phyloP scores from a whole-genome alignment of 2,888 invertebrate species.

The Hecatera dysodea region DNA sequence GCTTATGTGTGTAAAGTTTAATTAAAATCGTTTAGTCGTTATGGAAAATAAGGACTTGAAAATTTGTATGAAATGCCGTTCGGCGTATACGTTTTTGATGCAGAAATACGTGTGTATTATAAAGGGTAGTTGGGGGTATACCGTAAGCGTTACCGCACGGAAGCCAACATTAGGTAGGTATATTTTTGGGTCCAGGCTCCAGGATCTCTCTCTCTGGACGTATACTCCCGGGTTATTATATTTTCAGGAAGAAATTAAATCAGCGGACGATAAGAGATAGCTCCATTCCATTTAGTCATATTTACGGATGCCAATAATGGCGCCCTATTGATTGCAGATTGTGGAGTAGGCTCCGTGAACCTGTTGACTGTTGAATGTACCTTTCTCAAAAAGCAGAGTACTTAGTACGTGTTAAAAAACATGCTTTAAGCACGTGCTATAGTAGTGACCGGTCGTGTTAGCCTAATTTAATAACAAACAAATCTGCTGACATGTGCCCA shows the following conservation, averaged over 20 bases:
- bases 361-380: too few relatives aligned
- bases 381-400: background rate
- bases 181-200: background rate
- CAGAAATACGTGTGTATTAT: background rate
- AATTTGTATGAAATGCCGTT: too few relatives aligned
- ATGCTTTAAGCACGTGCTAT: slow-evolving; percentile 4
- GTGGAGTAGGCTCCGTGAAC: too few relatives aligned
- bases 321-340: background rate
- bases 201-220: too few relatives aligned
- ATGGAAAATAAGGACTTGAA: too few relatives aligned
- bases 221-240: background rate
- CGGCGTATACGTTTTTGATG: too few relatives aligned
- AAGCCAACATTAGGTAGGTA: background rate
- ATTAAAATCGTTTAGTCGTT: too few relatives aligned
- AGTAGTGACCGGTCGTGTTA: background rate
- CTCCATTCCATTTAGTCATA: background rate
- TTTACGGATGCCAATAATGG: background rate
- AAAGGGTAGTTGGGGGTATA: background rate
- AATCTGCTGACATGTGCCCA: slow-evolving; percentile 17
- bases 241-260: background rate
- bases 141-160: background rate
- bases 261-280: too few relatives aligned
- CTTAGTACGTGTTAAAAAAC: background rate
- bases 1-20: too few relatives aligned
- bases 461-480: slow-evolving; percentile 29